Evolutionary conservation across 2,888 invertebrate genomes (phyloP), one percentile per base, ranked within the genome.

Genomic region (Nemoura dubitans): DNA sequence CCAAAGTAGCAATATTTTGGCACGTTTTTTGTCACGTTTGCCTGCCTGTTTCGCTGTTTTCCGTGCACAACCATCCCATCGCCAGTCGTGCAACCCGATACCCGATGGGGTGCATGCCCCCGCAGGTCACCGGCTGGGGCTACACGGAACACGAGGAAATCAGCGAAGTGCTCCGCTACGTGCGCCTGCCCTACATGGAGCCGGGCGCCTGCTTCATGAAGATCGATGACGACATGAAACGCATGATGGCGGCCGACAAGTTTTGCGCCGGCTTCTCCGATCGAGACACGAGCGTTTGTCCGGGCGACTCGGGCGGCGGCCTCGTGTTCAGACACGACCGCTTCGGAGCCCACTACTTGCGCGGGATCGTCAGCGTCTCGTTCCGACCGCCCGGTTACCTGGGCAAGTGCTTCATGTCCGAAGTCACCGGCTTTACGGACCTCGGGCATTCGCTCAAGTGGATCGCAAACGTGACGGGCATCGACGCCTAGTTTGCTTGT

Each of bases 231-330:
- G 82, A 82, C 30, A n/a, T 82, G 29, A n/a, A 30, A 10, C 21
- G 30, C 21, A 5, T 82, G 7, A 28, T 82, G 28, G 29, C 82
- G n/a, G 25, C 26, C 82, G 82, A 82, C 82, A 82, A 78, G 78
- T 78, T 78, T n/a, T 78, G 78, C 78, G 78, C 78, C 10, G 78
- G 78, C 28, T 78, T 78, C 29, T 6, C 14, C 14, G 29, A 14
- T 1, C 27, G n/a, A 2, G 25, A 29, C 78, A 78, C 78, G 21
- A 82, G 82, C 30, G 78, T 78, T 16, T 78, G 78, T 78, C 27
- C 7, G 82, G 82, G 82, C 3, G 82, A 82, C 30, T 82, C 82
- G 5, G 82, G 82, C 7, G 82, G 82, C 25, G 82, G 82, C 5
- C 36, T 82, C 25, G 21, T 82, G 21, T 82, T 78, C 78, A 26